These are phyloP conservation scores for Ormyrus pomaceus DNA, from an alignment of 2,888 invertebrate species.

Conservation along the genomic window DNA sequence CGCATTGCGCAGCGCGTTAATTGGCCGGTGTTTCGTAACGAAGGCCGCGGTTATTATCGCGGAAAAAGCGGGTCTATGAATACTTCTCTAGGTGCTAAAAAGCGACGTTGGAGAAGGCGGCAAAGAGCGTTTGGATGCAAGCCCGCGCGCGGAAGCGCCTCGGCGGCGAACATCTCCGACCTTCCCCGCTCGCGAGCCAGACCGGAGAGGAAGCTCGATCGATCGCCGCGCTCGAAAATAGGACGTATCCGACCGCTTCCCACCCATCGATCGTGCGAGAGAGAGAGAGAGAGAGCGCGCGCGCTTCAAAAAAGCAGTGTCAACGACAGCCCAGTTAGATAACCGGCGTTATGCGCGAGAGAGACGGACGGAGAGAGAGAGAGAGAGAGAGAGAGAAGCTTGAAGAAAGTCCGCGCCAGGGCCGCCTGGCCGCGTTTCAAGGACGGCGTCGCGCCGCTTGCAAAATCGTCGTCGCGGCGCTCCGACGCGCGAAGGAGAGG, in stretches of 20 bases:
- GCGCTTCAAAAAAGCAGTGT: neutral
- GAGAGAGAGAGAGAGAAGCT: no score
- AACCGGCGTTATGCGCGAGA: constrained; percentile 31
- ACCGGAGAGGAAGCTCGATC: no score
- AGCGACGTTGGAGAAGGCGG: neutral
- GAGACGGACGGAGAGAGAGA: no score
- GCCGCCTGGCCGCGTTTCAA: constrained; percentile 45
- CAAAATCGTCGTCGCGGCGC: constrained; percentile 26
- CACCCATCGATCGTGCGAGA: no score
- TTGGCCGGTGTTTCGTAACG: constrained; percentile 4
- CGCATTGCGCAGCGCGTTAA: neutral
- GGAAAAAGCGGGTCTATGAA: neutral
- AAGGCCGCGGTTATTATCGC: constrained; percentile 1
- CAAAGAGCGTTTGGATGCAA: constrained; percentile 3
- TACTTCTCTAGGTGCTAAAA: neutral
- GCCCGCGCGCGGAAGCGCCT: neutral
- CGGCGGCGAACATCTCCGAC: no score
- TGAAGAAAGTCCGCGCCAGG: constrained; percentile 40
- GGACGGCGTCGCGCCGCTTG: constrained; percentile 29
- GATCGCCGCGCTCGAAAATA: no score
- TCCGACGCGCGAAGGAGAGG: neutral
- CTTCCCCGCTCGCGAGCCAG: no score
- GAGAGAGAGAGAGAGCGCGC: neutral
- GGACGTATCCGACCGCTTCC: no score
- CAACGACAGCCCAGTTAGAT: constrained; percentile 43